A percentile compares a stretch with the other conserved stretches of the same genome.
Conservation (phyloP, 2,797 vertebrate species). For the Paramormyrops hopkinsi region DNA sequence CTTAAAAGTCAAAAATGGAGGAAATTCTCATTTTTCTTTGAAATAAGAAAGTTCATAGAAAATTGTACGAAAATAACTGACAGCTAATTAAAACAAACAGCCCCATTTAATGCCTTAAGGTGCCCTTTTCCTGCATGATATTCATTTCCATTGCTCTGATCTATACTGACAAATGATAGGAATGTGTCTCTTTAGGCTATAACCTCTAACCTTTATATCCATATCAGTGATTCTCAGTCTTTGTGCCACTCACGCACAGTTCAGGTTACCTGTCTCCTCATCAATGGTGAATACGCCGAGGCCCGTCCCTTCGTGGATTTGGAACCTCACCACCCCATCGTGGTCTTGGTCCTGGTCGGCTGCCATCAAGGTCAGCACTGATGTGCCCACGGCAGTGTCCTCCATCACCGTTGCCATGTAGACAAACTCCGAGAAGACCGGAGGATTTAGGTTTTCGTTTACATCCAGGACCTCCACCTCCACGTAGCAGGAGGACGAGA, state of each 20-base stretch:
- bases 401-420: slow-evolving; percentile 75
- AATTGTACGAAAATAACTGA: neutral
- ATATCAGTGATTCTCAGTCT: neutral
- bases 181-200: neutral
- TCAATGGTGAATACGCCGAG: slow-evolving; percentile 78
- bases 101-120: neutral
- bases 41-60: neutral
- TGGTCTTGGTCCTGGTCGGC: slow-evolving; percentile 75
- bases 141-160: neutral
- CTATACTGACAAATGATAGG: neutral
- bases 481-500: slow-evolving; percentile 80
- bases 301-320: slow-evolving; percentile 79
- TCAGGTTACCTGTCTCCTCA: slow-evolving; percentile 80
- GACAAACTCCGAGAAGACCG: slow-evolving; percentile 77
- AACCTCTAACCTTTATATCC: slow-evolving; percentile 9
- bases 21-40: neutral
- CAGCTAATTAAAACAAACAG: neutral
- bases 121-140: neutral
- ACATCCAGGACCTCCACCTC: slow-evolving; percentile 83
- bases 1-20: neutral
- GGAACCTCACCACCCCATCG: slow-evolving; percentile 83
- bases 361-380: slow-evolving; percentile 68
- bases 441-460: slow-evolving; percentile 86
- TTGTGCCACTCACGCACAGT: neutral
- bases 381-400: slow-evolving; percentile 71